phyloP scores from a whole-genome alignment of 2,113 vertebrate species.

The Apeltes quadracus region DNA sequence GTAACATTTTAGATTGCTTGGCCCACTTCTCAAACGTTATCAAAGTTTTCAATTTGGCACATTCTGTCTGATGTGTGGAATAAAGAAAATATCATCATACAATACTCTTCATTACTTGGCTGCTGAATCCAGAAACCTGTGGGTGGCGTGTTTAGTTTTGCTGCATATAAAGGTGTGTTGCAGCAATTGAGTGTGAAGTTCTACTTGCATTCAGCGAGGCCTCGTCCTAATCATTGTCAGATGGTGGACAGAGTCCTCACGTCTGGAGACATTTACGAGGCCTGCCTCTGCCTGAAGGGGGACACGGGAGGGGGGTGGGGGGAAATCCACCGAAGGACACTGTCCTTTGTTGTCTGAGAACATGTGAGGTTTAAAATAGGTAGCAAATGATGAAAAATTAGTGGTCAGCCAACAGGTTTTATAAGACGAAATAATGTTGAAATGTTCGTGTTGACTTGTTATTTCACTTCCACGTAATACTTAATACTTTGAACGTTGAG shows the following conservation, averaged over 20 bases:
- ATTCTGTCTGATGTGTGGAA: not conserved
- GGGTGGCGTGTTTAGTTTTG: constrained; percentile 65
- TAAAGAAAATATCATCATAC: not conserved
- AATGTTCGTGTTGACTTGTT: constrained; percentile 2
- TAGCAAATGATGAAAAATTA: constrained; percentile 43
- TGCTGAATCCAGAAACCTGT: constrained; percentile 40
- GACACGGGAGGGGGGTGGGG: not conserved
- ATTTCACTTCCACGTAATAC: constrained; percentile 1
- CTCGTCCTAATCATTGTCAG: constrained; percentile 74
- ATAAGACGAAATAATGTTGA: constrained; percentile 10
- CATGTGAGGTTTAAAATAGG: constrained; percentile 50
- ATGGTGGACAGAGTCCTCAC: constrained; percentile 69
- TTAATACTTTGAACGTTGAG: not conserved
- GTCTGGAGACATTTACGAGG: constrained; percentile 75
- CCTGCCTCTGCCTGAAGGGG: constrained; percentile 54
- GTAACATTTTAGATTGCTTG: not conserved
- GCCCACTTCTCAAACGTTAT: not conserved
- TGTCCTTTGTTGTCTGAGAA: constrained; percentile 74
- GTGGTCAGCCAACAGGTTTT: constrained; percentile 16
- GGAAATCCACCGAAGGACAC: constrained; percentile 27
- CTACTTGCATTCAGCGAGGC: constrained; percentile 50
- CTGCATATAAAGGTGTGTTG: constrained; percentile 65
- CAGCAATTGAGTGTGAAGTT: constrained; percentile 60
- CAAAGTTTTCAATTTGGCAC: not conserved
- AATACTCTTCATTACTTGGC: not conserved